These are phyloP conservation scores for Apamea monoglypha DNA, from an alignment of 2,888 invertebrate genomes.

Conservation along the genomic window DNA sequence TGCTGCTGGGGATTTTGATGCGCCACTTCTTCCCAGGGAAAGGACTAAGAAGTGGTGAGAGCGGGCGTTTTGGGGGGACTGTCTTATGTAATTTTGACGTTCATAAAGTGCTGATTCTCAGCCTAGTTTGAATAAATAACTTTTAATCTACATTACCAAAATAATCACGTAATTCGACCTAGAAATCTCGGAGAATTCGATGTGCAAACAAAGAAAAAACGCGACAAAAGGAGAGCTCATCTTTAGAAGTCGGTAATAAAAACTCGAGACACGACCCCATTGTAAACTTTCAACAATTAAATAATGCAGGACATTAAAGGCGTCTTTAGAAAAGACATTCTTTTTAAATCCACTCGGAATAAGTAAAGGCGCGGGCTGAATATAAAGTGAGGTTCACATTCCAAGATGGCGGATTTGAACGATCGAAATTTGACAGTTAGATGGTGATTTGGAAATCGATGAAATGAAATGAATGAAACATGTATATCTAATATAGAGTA, in stretches of 20 bases:
- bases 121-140: neutral
- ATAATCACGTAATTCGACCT: too few species aligned
- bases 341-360: slow-evolving; percentile 41
- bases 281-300: slow-evolving; percentile 52
- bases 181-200: neutral
- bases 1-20: too few species aligned
- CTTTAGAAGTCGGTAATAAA: slow-evolving; percentile 30
- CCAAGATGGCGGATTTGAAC: slow-evolving; percentile 40
- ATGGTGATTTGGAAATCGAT: slow-evolving; percentile 9
- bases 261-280: slow-evolving; percentile 35
- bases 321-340: slow-evolving; percentile 31
- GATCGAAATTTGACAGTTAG: slow-evolving; percentile 33
- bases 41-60: too few species aligned
- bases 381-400: slow-evolving; percentile 7
- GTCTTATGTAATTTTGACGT: neutral
- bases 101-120: too few species aligned
- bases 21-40: too few species aligned
- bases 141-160: neutral
- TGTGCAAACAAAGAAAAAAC: neutral
- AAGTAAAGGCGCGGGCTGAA: slow-evolving; percentile 24
- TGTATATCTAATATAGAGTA: too few species aligned
- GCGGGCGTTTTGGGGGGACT: too few species aligned
- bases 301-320: slow-evolving; percentile 32
- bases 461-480: too few species aligned
- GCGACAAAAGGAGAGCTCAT: slow-evolving; percentile 19